Conservation (phyloP, 1,140 invertebrate genomes). For the Eubasilissa regina region DNA sequence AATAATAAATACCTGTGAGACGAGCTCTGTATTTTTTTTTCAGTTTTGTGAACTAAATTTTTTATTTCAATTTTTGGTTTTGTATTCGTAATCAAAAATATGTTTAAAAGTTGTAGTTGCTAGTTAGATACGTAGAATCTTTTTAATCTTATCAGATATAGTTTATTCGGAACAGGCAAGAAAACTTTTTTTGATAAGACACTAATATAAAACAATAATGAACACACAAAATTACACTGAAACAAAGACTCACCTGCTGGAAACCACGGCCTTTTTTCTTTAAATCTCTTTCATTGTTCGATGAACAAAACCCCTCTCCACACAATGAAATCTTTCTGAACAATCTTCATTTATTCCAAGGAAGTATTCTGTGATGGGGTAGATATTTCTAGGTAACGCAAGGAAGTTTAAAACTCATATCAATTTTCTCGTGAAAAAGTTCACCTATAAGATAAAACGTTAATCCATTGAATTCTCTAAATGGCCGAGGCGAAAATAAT, state of each 20-base stretch:
- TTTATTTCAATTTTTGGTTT: too few relatives aligned
- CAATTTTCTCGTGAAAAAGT: constrained; percentile 41
- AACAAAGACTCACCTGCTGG: constrained; percentile 31
- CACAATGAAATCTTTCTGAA: constrained; percentile 52
- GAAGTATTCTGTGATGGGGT: constrained; percentile 18
- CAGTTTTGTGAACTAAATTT: too few relatives aligned
- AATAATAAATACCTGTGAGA: too few relatives aligned
- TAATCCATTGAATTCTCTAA: constrained; percentile 5
- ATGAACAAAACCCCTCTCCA: constrained; percentile 42
- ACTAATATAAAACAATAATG: too few relatives aligned
- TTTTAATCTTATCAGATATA: too few relatives aligned
- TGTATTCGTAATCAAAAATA: too few relatives aligned
- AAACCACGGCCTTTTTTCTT: background rate
- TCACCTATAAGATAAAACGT: background rate
- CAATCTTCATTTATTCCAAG: constrained; percentile 49
- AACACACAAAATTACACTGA: too few relatives aligned
- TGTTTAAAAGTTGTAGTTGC: too few relatives aligned
- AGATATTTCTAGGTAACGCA: background rate
- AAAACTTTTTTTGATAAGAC: too few relatives aligned
- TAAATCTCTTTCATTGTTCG: constrained; percentile 34
- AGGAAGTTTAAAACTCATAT: constrained; percentile 52
- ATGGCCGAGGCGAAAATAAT: background rate
- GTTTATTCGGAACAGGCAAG: too few relatives aligned
- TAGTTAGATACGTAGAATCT: too few relatives aligned
- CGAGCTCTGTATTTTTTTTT: too few relatives aligned